Evolutionary conservation across 2,888 invertebrate species (phyloP), one percentile per base, ranked within the genome.

Genomic region (Oscheius sp.): DNA sequence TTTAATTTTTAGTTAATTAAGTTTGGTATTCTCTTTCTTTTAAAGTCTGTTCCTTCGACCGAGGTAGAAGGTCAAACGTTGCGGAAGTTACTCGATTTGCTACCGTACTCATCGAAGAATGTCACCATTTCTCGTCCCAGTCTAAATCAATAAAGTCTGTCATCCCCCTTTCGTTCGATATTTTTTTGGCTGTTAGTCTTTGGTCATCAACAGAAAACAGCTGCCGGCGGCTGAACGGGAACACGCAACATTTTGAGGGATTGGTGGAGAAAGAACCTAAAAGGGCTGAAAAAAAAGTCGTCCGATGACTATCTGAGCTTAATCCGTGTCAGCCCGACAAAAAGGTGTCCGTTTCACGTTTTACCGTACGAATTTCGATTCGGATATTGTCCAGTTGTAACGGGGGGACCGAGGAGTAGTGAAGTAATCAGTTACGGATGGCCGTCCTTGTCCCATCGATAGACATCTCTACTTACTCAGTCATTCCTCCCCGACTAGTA

Each of bases 131-230:
- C n/a, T n/a, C n/a, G n/a, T n/a, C n/a, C n/a, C n/a, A n/a, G n/a
- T n/a, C n/a, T n/a, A n/a, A n/a, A n/a, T n/a, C 47, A 47, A 47
- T 47, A 47, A 47, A 47, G 47, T 24, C 12, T 20, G 54, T 33
- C 22, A 20, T 20, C 51, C n/a, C 33, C 32, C 33, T 33, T 17
- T 9, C 33, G 54, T 20, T 20, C 54, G 54, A 54, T 20, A 6
- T 33, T 54, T 54, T 54, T 54, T 33, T 30, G 54, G 32, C 54
- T 24, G 36, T 33, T 54, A 22, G n/a, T 24, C 59, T 59, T 59
- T 59, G 59, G 59, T 30, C 59, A n/a, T n/a, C n/a, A 44, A 26
- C 41, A 9, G 59, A 59, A 59, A 59, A 59, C 59, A 59, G 59
- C 59, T 59, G 59, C 59, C 59, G 59, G 8, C 44, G 20, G 54